These are phyloP conservation scores for Calyptomena viridis DNA, from an alignment of 2,113 vertebrate species.

Conservation along the genomic window DNA sequence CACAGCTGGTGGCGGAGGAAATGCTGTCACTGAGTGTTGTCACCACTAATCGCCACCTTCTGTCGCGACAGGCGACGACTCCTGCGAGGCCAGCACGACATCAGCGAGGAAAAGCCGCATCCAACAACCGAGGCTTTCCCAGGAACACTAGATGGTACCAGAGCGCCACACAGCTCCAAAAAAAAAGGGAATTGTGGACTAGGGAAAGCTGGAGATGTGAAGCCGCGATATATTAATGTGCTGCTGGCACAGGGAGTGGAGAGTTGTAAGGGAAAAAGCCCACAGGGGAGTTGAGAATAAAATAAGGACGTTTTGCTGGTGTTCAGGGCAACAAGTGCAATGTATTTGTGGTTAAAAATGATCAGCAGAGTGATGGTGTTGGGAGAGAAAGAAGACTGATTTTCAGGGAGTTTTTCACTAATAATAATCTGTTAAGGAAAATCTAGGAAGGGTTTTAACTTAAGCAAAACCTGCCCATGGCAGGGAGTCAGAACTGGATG, in stretches of 20 bases:
- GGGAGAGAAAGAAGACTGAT: no score
- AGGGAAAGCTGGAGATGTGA: background rate
- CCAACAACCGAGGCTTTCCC: background rate
- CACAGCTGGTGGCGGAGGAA: background rate
- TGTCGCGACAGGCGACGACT: background rate
- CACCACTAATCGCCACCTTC: rapidly evolving
- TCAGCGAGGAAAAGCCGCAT: background rate
- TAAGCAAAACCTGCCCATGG: background rate
- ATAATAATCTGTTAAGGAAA: background rate
- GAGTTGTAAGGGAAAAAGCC: background rate
- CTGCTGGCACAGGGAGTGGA: background rate
- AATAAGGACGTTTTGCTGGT: background rate
- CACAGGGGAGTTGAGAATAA: background rate
- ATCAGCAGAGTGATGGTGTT: background rate
- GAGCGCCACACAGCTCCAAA: background rate
- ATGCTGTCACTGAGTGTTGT: rapidly evolving
- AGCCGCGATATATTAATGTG: background rate
- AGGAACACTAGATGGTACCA: conserved; percentile 52
- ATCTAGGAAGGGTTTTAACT: background rate
- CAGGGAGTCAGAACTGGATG: background rate
- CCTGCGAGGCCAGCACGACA: background rate
- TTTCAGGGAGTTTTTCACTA: background rate
- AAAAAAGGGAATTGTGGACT: background rate
- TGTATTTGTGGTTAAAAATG: background rate
- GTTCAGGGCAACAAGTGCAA: background rate